These are phyloP conservation scores for Perognathus longimembris DNA, from an alignment of 2,113 vertebrate genomes.

Conservation along the genomic window DNA sequence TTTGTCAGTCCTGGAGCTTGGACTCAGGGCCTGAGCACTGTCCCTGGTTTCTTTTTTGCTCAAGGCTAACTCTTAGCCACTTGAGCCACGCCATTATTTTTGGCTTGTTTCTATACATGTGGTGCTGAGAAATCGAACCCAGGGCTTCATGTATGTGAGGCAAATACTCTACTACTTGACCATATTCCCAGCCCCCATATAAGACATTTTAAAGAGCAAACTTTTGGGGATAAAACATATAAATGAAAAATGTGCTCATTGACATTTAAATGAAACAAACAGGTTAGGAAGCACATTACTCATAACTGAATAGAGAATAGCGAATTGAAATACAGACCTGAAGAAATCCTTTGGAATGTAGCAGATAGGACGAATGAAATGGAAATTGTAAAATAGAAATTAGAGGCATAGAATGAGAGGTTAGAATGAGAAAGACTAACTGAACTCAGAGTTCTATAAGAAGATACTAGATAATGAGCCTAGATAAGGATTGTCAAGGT, in stretches of 20 bases:
- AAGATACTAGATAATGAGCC: neutral
- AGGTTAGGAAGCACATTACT: neutral
- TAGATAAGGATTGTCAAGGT: neutral
- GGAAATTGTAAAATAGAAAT: neutral
- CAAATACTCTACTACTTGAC: no score
- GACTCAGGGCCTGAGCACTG: no score
- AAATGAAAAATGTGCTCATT: neutral
- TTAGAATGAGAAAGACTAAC: neutral
- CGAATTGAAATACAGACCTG: neutral
- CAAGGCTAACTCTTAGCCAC: no score
- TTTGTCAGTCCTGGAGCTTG: no score
- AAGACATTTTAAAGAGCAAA: slow-evolving; percentile 18
- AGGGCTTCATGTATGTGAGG: no score
- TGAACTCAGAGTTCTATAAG: neutral
- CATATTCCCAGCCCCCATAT: no score
- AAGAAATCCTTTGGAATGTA: slow-evolving; percentile 18
- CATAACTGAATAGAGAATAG: neutral
- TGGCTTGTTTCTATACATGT: no score
- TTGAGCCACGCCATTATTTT: no score
- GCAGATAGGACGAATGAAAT: slow-evolving; percentile 28
- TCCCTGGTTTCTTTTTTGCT: no score
- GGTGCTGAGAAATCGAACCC: no score
- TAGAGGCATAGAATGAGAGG: neutral
- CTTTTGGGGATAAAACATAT: neutral
- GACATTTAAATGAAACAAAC: neutral